These are phyloP conservation scores for Microplitis deprimator DNA, from an alignment of 2,888 invertebrate species.

Conservation along the genomic window DNA sequence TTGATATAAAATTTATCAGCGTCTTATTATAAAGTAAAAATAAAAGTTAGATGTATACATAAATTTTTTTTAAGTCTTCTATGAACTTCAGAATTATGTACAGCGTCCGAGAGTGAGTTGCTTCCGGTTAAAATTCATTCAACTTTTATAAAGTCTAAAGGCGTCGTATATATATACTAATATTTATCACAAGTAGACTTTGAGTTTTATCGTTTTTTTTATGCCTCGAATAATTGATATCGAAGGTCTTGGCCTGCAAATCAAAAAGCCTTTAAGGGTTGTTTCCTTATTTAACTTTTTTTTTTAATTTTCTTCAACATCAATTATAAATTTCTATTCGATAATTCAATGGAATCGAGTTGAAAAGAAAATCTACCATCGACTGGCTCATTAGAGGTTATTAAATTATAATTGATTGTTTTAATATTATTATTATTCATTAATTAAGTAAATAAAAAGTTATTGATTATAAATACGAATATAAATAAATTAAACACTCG, in stretches of 20 bases:
- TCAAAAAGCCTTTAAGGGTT: neutral
- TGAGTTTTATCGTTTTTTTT: neutral
- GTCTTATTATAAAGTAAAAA: neutral
- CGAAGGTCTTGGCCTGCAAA: neutral
- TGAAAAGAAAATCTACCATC: neutral
- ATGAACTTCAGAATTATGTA: neutral
- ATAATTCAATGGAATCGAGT: neutral
- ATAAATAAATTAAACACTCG: neutral
- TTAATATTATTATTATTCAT: neutral
- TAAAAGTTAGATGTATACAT: neutral
- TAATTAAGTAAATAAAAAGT: neutral
- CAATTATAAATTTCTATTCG: slow-evolving; percentile 8
- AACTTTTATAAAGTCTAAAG: neutral
- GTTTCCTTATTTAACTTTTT: slow-evolving; percentile 8
- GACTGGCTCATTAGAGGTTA: neutral
- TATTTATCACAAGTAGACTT: neutral
- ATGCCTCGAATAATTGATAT: neutral
- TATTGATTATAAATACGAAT: neutral
- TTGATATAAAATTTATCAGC: neutral
- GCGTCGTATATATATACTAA: neutral
- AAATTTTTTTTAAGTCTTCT: neutral
- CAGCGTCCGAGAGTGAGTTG: neutral
- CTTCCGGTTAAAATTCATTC: neutral
- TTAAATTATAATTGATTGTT: neutral
- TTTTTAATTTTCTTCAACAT: neutral